Percentiles rank a stretch among this genome's conserved stretches.
phyloP scores from a whole-genome alignment of 2,888 invertebrate genomes.

The Euplagia quadripunctaria region DNA sequence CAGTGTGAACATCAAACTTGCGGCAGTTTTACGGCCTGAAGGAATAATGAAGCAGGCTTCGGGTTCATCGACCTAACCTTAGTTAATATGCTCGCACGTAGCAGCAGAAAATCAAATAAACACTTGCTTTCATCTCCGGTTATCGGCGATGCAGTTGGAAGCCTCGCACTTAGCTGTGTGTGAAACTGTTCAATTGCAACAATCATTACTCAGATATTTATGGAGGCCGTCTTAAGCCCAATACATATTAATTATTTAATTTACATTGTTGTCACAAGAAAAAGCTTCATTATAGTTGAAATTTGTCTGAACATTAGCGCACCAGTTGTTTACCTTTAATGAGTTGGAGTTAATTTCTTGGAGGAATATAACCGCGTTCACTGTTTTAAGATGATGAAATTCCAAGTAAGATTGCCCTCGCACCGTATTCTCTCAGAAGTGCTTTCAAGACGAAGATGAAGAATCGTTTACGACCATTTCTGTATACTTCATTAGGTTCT shows the following conservation, averaged over 20 bases:
- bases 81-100: slow-evolving; percentile 74
- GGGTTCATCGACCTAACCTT: slow-evolving; percentile 73
- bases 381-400: slow-evolving; percentile 23
- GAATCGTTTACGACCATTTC: slow-evolving; percentile 26
- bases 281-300: slow-evolving; percentile 42
- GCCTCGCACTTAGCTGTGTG: slow-evolving; percentile 79
- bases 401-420: slow-evolving; percentile 30
- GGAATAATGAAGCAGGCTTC: slow-evolving; percentile 57
- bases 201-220: slow-evolving; percentile 70
- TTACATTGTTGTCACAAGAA: slow-evolving; percentile 52
- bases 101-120: slow-evolving; percentile 83
- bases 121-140: slow-evolving; percentile 83
- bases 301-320: slow-evolving; percentile 30
- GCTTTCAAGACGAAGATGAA: slow-evolving; percentile 10
- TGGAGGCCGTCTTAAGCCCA: slow-evolving; percentile 72
- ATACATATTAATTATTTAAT: slow-evolving; percentile 65
- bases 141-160: slow-evolving; percentile 81
- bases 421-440: slow-evolving; percentile 12
- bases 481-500: slow-evolving; percentile 37
- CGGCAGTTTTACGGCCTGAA: slow-evolving; percentile 63
- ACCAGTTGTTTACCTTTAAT: slow-evolving; percentile 43
- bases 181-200: slow-evolving; percentile 69
- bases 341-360: slow-evolving; percentile 35
- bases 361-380: slow-evolving; percentile 19
- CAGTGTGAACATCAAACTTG: slow-evolving; percentile 53